Base-by-base conservation (phyloP, 2,113 vertebrate species). In the Toxotes chatareus region DNA sequence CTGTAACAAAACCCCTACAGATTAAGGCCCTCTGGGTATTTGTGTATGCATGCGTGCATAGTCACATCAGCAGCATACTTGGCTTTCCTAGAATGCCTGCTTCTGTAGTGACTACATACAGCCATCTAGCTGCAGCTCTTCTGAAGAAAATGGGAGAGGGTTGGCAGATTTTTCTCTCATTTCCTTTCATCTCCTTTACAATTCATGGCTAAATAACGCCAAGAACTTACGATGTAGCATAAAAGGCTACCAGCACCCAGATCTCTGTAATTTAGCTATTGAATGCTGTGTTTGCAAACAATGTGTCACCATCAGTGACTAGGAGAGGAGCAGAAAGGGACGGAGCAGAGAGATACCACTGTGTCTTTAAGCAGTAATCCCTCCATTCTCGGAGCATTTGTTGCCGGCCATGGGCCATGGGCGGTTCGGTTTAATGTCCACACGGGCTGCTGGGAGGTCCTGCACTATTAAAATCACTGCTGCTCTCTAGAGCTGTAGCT, bases 301-400 rank as follows among this genome's bases (percentile, higher is more conserved):
- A 76, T 69, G 55, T 80, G 79, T 82, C 62, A 77, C 69, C 56
- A 62, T 72, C 66, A 56, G 59, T 68, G 70, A 57, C 79, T 56
- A 44, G 44, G 72, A 80, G 78, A 64, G 73, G 51, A 72, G 65
- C 69, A 40, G 71, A 59, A 72, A 36, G 63, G 73, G 65, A 70
- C 38, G 21, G 42, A 31, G 75, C 42, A 47, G 70, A 76, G 80
- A 70, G 80, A 90, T 74, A 87, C 73, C 88, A 75, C 94, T 92
- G 92, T 93, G 89, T 93, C 95, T 95, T 95, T 94, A 94, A 95
- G 89, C 90, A 70, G 87, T 94, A 94, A 93, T 93, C 90, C 85
- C 82, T 91, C 86, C 83, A 89, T 93, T 92, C 91, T 90, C 67
- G 0, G 86, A 92, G 93, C 90, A 85, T 94, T 94, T 95, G 93